Evolutionary conservation across 2,797 vertebrate species (phyloP), one percentile per base, ranked within the genome.

Genomic region (Echeneis naucrates): DNA sequence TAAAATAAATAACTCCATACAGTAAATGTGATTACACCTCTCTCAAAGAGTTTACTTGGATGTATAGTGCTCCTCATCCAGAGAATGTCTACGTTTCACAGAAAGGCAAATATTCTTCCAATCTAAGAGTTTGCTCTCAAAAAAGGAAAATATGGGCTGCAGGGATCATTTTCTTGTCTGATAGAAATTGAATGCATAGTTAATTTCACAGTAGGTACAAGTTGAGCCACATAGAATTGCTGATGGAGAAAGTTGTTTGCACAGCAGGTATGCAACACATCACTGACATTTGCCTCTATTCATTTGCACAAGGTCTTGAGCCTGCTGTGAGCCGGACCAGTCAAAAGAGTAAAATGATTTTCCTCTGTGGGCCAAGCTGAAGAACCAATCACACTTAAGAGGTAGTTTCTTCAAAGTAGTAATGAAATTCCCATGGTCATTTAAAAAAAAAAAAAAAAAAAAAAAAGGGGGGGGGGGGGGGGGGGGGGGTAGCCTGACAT

Each of bases 151-250:
- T 23, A 3, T 17, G 32, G 68, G 73, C 61, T 60, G 69, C 63
- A 3, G 77, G 77, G 64, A 73, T 82, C 27, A 68, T 73, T 84
- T 86, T 78, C 78, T 64, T 72, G 61, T 73, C 72, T 85, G 87
- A 91, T 88, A 84, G 84, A 85, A 90, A 87, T 67, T 89, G 76
- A 90, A 92, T 85, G 87, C 89, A 85, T 85, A 84, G 84, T 90
- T 92, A 88, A 88, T 92, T 87, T 90, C 91, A 83, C 90, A 89
- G 91, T 83, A 53, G 90, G 90, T 69, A 72, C 76, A 72, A 76
- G 72, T 66, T 58, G 52, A 80, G 85, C 71, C 68, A 72, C 66
- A 62, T 72, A 72, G 81, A 87, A 78, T 45, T 85, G 89, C 86
- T 91, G 89, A 89, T 85, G 82, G 66, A 38, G 61, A 81, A 77